Conservation (phyloP, 2,797 vertebrate species). For the Morus bassanus region DNA sequence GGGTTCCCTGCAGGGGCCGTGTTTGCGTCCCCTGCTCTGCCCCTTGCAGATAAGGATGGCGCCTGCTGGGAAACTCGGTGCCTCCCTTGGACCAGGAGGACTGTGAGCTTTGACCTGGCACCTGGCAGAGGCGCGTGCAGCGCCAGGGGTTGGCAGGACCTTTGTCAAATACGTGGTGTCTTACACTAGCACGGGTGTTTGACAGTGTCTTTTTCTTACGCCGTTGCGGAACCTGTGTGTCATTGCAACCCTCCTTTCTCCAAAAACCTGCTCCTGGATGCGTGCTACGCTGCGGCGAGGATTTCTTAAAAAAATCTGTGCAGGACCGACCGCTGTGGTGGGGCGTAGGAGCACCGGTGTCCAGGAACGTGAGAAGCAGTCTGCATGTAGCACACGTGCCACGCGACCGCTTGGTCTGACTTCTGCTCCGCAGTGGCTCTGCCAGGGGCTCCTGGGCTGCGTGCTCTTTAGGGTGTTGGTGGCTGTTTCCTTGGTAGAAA, state of each 20-base stretch:
- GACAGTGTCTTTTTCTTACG: background rate
- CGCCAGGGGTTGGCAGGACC: background rate
- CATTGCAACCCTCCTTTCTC: background rate
- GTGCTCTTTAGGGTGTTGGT: background rate
- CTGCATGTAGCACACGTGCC: background rate
- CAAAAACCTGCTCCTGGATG: background rate
- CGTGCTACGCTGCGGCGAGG: fast-evolving
- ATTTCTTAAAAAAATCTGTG: background rate
- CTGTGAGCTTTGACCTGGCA: constrained; percentile 40
- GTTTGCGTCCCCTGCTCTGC: background rate
- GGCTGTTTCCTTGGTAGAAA: background rate
- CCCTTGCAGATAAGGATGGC: constrained; percentile 14
- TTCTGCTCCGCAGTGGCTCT: background rate
- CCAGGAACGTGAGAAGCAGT: background rate
- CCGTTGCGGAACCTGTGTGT: fast-evolving
- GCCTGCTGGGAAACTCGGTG: background rate
- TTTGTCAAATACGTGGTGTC: background rate
- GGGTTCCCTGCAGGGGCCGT: background rate
- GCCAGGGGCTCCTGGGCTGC: background rate
- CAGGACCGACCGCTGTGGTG: fast-evolving
- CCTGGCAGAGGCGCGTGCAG: background rate
- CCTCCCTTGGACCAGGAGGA: background rate
- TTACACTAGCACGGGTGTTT: background rate
- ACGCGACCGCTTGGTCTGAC: background rate
- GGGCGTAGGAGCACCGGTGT: background rate